Evolutionary conservation across 2,888 invertebrate genomes (phyloP), one percentile per base, ranked within the genome.

Genomic region (Lissocephala sabroskyi): DNA sequence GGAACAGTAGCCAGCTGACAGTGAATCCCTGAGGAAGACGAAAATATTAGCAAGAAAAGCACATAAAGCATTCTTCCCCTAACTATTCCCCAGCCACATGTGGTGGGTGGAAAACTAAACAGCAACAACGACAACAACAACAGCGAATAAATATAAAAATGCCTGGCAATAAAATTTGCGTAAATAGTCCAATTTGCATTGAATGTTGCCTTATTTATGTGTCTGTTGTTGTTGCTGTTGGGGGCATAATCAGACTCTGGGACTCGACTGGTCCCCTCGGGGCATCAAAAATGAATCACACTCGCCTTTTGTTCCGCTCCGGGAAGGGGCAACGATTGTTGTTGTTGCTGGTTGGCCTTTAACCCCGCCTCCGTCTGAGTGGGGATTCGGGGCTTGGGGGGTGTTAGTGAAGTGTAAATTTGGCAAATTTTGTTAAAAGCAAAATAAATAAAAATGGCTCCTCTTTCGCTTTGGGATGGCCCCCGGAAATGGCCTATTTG

Each of bases 131-230:
- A 41, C 32, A 57, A 56, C 58, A 43, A 46, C 39, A 47, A 44
- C 41, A 44, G 39, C 58, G 39, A 58, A 19, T 5, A 37, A 45
- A 30, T 18, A 30, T 18, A 42, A 42, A 42, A 32, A 17, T 35
- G 36, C 41, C 39, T 4, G 77, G 79, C 67, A 80, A 80, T 80
- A 80, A 79, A 80, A 80, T 81, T 80, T 81, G 74, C 80, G 79
- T 81, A 81, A 81, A 81, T 79, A 78, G 75, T 68, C 67, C 75
- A 76, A 81, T 81, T 80, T 78, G 68, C 68, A 79, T 73, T 70
- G 73, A 65, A 67, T 61, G 61, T 54, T 66, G 67, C 75, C 57
- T 73, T 70, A 76, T 76, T 66, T 78, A 62, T 75, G 63, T 52
- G 44, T 14, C 39, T 28, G 37, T 10, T 18, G 40, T 46, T 14